Evolutionary conservation across 2,888 invertebrate genomes (phyloP).

Genomic region (Tetragonula carbonaria): DNA sequence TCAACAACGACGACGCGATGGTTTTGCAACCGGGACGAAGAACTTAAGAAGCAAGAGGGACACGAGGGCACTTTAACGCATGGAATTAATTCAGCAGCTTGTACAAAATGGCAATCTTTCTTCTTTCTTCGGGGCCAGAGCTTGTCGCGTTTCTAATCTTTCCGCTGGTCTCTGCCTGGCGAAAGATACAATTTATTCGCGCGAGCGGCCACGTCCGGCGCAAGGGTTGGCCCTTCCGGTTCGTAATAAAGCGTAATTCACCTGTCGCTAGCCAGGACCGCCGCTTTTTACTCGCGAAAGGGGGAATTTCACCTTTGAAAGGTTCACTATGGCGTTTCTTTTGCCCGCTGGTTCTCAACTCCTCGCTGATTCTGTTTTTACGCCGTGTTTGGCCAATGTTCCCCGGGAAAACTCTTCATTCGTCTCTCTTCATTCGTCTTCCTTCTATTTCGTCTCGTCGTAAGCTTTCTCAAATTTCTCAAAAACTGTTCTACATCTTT

Average conservation of each 20-base stretch:
- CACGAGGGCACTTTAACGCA: conserved; percentile 18
- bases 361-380: background rate
- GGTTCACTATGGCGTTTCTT: background rate
- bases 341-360: background rate
- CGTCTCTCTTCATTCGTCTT: background rate
- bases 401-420: background rate
- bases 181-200: conserved; percentile 55
- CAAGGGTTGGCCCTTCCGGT: conserved; percentile 51
- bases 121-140: background rate
- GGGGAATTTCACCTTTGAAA: conserved; percentile 23
- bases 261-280: conserved; percentile 7
- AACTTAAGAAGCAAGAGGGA: conserved; percentile 2
- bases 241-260: conserved; percentile 57
- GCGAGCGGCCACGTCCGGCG: conserved; percentile 39
- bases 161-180: conserved; percentile 2
- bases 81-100: conserved; percentile 47
- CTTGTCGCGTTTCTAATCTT: conserved; percentile 35
- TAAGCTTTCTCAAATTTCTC: too few species aligned
- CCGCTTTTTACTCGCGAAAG: background rate
- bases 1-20: background rate
- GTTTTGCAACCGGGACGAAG: background rate
- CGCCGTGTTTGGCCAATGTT: background rate
- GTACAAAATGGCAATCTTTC: conserved; percentile 31
- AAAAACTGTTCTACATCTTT: too few species aligned
- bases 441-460: background rate